Evolutionary conservation across 1,140 invertebrate genomes (phyloP), one percentile per base, ranked within the genome.

Genomic region (Scylla paramamosain): DNA sequence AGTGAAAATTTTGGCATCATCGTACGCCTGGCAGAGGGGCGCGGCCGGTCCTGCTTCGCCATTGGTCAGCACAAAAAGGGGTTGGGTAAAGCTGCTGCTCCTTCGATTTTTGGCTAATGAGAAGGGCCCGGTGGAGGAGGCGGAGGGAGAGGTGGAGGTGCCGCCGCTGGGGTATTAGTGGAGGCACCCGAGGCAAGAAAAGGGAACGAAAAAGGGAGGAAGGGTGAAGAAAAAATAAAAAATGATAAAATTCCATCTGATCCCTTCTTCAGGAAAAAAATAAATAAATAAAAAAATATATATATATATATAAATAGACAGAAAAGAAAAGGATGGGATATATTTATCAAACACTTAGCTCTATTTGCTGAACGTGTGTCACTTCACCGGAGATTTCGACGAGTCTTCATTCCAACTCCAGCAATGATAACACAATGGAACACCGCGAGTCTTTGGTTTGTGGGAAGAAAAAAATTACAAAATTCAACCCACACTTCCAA

Each of bases 1-100:
- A 31, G n/a, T 8, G 25, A 29, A 77, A 29, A 8, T 31, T 77
- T 28, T 77, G 52, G 16, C 14, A 32, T 6, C 46, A 10, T 91
- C 90, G 29, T 77, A 48, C 90, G 46, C 28, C 90, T 91, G 90
- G 90, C 90, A 91, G 39, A 0, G 48, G 52, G 16, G 59, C 20
- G 28, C 90, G 52, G 16, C 29, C 89, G 16, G 25, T 39, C 90
- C 25, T 25, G 52, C 14, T 52, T 39, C 86, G 39, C 83, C 84
- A 93, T 93, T 93, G 92, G 92, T 93, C 92, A 93, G 92, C 84
- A n/a, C 46, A 93, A 93, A 93, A 93, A 77, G 67, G 92, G 92
- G 92, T 93, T 93, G 86, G 28, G 28, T 52, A 46, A 84, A 28
- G 92, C 7, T n/a, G 45, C 92, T 59, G 52, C 28, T 52, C 82